phyloP scores from a whole-genome alignment of 1,140 invertebrate genomes.

The Procambarus virginalis region DNA sequence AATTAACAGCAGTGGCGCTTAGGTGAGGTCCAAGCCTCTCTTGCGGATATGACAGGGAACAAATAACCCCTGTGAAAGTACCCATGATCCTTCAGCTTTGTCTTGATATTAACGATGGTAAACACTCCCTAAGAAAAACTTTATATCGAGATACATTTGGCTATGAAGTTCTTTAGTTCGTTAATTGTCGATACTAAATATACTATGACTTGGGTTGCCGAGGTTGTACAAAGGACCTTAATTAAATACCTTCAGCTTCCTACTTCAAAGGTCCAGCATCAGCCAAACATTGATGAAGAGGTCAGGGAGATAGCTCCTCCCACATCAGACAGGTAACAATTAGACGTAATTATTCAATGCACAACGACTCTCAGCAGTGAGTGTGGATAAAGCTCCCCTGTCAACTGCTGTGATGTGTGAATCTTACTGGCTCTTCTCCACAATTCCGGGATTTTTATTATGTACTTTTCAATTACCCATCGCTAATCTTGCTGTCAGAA shows the following conservation, averaged over 20 bases:
- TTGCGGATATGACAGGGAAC: neutral
- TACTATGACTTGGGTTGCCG: neutral
- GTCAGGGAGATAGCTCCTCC: neutral
- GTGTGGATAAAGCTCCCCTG: neutral
- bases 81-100: neutral
- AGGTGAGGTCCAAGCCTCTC: neutral
- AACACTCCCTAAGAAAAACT: neutral
- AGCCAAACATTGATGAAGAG: slow-evolving; percentile 5
- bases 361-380: neutral
- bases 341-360: slow-evolving; percentile 6
- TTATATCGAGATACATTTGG: neutral
- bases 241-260: neutral
- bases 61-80: neutral
- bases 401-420: neutral
- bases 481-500: neutral
- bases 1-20: neutral
- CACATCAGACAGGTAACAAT: neutral
- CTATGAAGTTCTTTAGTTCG: neutral
- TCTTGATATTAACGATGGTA: neutral
- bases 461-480: neutral
- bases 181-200: neutral
- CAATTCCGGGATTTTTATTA: neutral
- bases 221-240: neutral
- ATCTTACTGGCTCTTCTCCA: neutral
- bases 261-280: neutral